Evolutionary conservation across 2,888 invertebrate species (phyloP), one percentile per base, ranked within the genome.

Genomic region (Nebria brevicollis): DNA sequence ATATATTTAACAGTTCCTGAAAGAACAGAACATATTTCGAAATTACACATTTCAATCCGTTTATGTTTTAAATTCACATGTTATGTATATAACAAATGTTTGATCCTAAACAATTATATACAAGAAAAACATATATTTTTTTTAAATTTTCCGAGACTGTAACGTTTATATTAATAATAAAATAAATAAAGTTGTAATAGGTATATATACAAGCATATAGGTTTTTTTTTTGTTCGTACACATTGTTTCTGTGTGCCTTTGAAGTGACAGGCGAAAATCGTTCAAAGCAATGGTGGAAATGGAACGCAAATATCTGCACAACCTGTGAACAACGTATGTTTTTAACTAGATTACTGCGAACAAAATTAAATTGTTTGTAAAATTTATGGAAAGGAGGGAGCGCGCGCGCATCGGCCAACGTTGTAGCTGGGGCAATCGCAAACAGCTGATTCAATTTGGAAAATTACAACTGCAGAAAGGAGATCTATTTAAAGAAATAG

Each of bases 391-490:
- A 79, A 79, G 74, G 73, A 66, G 43, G 64, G 74, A 41, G 43
- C 73, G 66, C 13, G 54, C 54, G 5, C 34, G 34, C 34, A 34
- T 0, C 34, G 5, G 5, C 34, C 34, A 34, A 66, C 78, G 42
- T 73, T 73, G 34, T 2, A 54, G 8, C 11, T 8, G 25, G 68
- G 54, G 79, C 79, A 79, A 79, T 74, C 66, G 79, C 74, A 74
- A 74, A 74, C 79, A 79, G 79, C 74, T 79, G 79, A 80, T 80
- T 75, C 80, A 80, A 80, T 80, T 80, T 75, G 43, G 75, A 75
- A 80, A 80, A 80, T 80, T 80, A 75, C 80, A 75, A 75, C 75
- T 80, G 80, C 75, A 80, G 75, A 75, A 80, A 80, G 75, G 75
- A 65, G 70, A 74, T 68, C 80, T 75, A 75, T 80, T 75, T 80